These are phyloP conservation scores for Caenorhabditis sp. DNA, from an alignment of 2,888 invertebrate genomes.

Conservation along the genomic window DNA sequence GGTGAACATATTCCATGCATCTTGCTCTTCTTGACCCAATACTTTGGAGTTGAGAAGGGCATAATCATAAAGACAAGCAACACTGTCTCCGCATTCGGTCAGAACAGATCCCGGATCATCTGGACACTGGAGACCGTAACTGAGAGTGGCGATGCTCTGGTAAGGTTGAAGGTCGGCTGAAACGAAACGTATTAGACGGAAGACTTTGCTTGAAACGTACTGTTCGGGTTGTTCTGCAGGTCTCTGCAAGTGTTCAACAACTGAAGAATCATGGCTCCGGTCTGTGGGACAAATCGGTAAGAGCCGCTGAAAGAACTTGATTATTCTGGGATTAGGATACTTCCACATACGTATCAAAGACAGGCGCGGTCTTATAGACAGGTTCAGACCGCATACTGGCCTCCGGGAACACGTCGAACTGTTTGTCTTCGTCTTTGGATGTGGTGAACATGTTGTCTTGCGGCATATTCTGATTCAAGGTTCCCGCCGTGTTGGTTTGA, in stretches of 20 bases:
- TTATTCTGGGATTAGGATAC: background rate
- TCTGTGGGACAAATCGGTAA: conserved; percentile 78
- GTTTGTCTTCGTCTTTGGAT: conserved; percentile 80
- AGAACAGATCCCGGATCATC: conserved; percentile 80
- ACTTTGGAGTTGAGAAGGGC: conserved; percentile 80
- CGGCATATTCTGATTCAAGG: conserved; percentile 77
- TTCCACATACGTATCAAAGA: conserved; percentile 75
- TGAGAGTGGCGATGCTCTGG: conserved; percentile 72
- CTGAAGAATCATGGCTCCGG: conserved; percentile 78
- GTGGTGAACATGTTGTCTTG: conserved; percentile 83
- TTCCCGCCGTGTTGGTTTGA: conserved; percentile 74
- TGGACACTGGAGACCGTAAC: conserved; percentile 75
- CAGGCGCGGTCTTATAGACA: conserved; percentile 78
- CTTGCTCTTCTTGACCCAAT: conserved; percentile 78
- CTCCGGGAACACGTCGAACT: conserved; percentile 82
- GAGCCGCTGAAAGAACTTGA: conserved; percentile 64
- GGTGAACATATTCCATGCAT: conserved; percentile 76
- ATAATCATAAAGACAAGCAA: conserved; percentile 80
- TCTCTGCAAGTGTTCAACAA: conserved; percentile 79
- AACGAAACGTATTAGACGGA: conserved; percentile 23
- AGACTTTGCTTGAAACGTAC: conserved; percentile 49
- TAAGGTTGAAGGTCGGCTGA: conserved; percentile 79
- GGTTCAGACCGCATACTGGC: conserved; percentile 75
- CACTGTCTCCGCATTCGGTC: conserved; percentile 81
- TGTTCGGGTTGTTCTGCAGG: conserved; percentile 74